A percentile compares a stretch with the other conserved stretches of the same genome.
Conservation (phyloP, 2,888 invertebrate species). For the Pristionchus mayeri region DNA sequence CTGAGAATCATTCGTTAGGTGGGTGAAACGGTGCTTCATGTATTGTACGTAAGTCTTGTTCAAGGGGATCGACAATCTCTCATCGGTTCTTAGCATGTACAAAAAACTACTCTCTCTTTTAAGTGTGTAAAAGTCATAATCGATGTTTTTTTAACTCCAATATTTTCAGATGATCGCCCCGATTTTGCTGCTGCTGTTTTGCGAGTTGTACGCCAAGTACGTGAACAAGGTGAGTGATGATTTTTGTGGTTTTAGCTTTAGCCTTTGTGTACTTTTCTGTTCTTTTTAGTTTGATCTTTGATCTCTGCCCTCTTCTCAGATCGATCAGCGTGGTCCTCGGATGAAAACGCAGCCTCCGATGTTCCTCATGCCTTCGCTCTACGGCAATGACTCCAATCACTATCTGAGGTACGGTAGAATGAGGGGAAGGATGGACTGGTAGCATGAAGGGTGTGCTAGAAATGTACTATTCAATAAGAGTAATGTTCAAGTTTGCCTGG, state of each 20-base stretch:
- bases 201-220: conserved; percentile 65
- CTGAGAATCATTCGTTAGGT: too few relatives aligned
- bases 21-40: too few relatives aligned
- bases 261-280: not conserved
- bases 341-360: conserved; percentile 61
- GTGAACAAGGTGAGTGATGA: conserved; percentile 22
- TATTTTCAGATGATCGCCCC: conserved; percentile 63
- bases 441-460: too few relatives aligned
- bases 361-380: conserved; percentile 60
- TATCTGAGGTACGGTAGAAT: conserved; percentile 59
- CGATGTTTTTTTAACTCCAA: too few relatives aligned
- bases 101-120: too few relatives aligned
- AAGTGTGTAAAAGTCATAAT: too few relatives aligned
- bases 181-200: conserved; percentile 61
- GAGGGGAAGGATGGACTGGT: not conserved
- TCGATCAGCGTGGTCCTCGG: conserved; percentile 45
- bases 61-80: too few relatives aligned
- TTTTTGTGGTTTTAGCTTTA: not conserved
- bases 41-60: too few relatives aligned
- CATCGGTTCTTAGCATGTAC: too few relatives aligned
- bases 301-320: not conserved
- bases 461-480: not conserved
- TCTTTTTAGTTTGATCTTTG: not conserved
- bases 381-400: conserved; percentile 64
- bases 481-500: too few relatives aligned